These are phyloP conservation scores for Pituophis catenifer DNA, from an alignment of 2,113 vertebrate species.

Conservation along the genomic window DNA sequence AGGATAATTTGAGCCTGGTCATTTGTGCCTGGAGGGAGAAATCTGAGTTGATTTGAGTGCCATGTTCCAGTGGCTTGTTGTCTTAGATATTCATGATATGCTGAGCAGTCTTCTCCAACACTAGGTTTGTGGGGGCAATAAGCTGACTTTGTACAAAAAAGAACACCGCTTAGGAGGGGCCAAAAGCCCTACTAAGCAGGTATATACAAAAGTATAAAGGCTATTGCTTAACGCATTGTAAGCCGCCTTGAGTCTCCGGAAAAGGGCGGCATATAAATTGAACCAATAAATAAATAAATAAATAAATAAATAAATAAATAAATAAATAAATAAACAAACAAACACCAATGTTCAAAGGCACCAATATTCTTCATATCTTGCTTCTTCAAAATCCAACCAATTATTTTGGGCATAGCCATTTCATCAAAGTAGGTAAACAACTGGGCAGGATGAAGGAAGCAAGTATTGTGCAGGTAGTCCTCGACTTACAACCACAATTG, in stretches of 20 bases:
- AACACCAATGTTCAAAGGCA: background rate
- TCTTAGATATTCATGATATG: background rate
- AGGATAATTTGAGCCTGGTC: background rate
- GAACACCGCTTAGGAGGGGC: no score
- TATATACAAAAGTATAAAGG: no score
- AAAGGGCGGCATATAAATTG: no score
- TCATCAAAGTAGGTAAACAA: background rate
- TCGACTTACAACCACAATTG: no score
- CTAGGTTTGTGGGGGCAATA: no score
- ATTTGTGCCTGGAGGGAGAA: background rate
- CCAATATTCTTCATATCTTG: background rate
- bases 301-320: no score
- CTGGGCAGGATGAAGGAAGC: background rate
- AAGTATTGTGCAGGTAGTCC: background rate
- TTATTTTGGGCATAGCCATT: background rate
- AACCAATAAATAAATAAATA: no score
- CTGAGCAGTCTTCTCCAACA: background rate
- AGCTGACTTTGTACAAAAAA: no score
- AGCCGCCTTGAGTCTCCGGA: no score
- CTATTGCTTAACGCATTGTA: no score
- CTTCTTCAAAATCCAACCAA: background rate
- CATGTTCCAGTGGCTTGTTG: background rate
- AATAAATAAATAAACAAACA: no score
- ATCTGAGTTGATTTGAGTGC: background rate
- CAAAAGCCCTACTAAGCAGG: no score